Conservation (phyloP, 2,888 invertebrate genomes). For the Rosalia funebris region DNA sequence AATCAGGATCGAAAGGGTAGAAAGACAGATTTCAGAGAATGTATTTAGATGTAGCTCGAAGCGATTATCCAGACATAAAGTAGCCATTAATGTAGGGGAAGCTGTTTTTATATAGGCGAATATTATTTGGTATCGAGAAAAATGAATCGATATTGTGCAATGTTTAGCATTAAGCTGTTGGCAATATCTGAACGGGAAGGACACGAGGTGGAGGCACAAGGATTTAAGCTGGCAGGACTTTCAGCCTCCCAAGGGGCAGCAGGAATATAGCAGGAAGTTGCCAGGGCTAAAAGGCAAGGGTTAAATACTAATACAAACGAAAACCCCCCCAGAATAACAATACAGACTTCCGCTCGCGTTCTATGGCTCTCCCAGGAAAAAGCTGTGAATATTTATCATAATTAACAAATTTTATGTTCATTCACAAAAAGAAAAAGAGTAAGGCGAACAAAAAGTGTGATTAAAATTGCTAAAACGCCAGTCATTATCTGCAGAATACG, state of each 20-base stretch:
- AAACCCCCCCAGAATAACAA: constrained; percentile 63
- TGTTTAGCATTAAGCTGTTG: not conserved
- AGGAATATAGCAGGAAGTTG: constrained; percentile 63
- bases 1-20: constrained; percentile 51
- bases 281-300: constrained; percentile 64
- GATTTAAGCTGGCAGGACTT: constrained; percentile 44
- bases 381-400: constrained; percentile 66
- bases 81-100: too few species aligned
- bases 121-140: too few species aligned
- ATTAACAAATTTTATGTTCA: constrained; percentile 65
- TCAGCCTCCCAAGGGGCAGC: constrained; percentile 60
- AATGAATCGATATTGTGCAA: too few species aligned
- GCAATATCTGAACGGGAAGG: constrained; percentile 33
- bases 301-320: constrained; percentile 65
- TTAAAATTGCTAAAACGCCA: constrained; percentile 59
- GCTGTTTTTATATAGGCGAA: too few species aligned
- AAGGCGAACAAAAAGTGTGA: constrained; percentile 60
- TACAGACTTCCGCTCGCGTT: constrained; percentile 61
- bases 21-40: constrained; percentile 44
- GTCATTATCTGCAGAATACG: constrained; percentile 51
- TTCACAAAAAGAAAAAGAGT: constrained; percentile 60
- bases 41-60: too few species aligned
- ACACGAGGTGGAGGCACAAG: constrained; percentile 36
- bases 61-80: constrained; percentile 30
- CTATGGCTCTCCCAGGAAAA: constrained; percentile 66